Conservation (phyloP, 2,888 invertebrate species). For the Hydraecia micacea region DNA sequence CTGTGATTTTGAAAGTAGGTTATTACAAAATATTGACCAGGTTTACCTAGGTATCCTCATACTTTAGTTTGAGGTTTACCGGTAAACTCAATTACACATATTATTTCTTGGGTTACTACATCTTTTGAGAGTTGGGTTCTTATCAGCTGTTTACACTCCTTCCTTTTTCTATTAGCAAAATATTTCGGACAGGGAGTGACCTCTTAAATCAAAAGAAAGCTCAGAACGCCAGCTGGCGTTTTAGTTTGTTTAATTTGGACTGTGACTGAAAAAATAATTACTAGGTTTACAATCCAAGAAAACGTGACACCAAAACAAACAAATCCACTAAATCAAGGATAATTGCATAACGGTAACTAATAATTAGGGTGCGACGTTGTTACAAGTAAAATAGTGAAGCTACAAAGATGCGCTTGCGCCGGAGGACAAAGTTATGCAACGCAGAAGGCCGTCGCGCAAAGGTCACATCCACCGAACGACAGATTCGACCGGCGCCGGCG, state of each 20-base stretch:
- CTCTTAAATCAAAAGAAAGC: not conserved
- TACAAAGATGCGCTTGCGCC: conserved; percentile 61
- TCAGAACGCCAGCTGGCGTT: not conserved
- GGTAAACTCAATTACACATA: not conserved
- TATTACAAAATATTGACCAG: conserved; percentile 3
- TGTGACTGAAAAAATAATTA: not conserved
- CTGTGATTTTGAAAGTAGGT: conserved; percentile 8
- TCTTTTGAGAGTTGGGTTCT: too few relatives aligned
- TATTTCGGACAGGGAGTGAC: too few relatives aligned
- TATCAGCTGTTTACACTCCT: not conserved
- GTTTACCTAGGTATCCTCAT: not conserved
- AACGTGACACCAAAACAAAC: conserved; percentile 26
- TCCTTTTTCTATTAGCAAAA: not conserved
- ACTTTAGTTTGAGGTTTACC: not conserved
- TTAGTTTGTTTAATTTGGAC: not conserved
- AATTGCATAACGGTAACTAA: conserved; percentile 26
- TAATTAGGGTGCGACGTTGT: conserved; percentile 52
- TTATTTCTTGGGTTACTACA: not conserved
- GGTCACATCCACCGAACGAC: conserved; percentile 65
- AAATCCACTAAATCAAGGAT: conserved; percentile 21
- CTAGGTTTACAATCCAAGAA: not conserved
- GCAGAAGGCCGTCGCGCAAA: conserved; percentile 69
- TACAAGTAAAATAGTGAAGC: conserved; percentile 58
- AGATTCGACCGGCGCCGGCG: conserved; percentile 61
- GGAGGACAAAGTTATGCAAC: conserved; percentile 71